Evolutionary conservation across 2,888 invertebrate species (phyloP), one percentile per base, ranked within the genome.

Genomic region (Creontiades dilutus): DNA sequence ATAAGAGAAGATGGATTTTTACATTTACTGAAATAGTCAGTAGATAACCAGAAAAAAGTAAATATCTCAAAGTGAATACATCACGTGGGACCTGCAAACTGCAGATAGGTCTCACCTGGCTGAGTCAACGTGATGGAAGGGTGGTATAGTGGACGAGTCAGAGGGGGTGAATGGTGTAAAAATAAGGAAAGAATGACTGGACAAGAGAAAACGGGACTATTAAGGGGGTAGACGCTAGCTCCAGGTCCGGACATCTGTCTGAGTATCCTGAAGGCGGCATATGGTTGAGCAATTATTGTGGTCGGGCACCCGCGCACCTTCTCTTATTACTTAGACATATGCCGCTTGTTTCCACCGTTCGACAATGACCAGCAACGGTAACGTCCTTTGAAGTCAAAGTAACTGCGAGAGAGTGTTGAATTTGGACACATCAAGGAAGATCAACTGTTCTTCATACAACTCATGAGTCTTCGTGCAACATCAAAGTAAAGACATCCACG

Each of bases 221-320:
- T 19, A 85, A 85, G 86, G 75, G 85, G 86, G 86, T 86, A 55
- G 55, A 23, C 23, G n/a, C 57, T 37, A 46, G 75, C 46, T 78
- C 78, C 19, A 68, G 23, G n/a, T 78, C 75, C 86, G 68, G 27
- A 90, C 90, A 90, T 90, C 90, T 90, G 90, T 90, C 90, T 75
- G 82, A 28, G 52, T 52, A 12, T 86, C 84, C 78, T 52, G 48
- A 85, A 90, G 78, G 76, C 55, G 85, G 86, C 90, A 90, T 90
- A 90, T 90, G 90, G 90, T 80, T 28, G 28, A 87, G 90, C 90
- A 90, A 90, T 90, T 90, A 90, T 90, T 90, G 88, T 88, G 88
- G 88, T 88, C 46, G 88, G 52, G 81, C 78, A 78, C 88, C 76
- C 76, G 88, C 86, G 86, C 86, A 86, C 86, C 86, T 86, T 86